Evolutionary conservation across 2,888 invertebrate genomes (phyloP).

Genomic region (Aquatica leii): DNA sequence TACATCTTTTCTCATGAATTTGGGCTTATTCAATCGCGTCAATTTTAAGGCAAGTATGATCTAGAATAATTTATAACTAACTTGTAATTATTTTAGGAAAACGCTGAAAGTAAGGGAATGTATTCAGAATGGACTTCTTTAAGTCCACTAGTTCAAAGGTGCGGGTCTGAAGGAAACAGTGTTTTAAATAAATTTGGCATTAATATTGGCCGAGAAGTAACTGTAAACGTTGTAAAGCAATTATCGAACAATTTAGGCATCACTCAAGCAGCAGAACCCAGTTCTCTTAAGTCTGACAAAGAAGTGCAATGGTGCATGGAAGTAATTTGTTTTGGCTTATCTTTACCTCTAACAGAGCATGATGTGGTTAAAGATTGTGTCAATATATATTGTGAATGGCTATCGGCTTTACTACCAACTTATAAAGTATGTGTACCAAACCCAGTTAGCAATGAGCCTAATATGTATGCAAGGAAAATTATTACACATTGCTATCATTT

Average conservation of each 20-base stretch:
- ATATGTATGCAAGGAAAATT: slow-evolving; percentile 89
- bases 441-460: slow-evolving; percentile 88
- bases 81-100: slow-evolving; percentile 59
- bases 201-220: slow-evolving; percentile 80
- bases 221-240: slow-evolving; percentile 80
- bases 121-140: slow-evolving; percentile 86
- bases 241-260: slow-evolving; percentile 75
- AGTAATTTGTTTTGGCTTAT: slow-evolving; percentile 90
- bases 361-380: slow-evolving; percentile 96
- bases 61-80: neutral
- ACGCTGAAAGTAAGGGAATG: slow-evolving; percentile 75
- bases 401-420: slow-evolving; percentile 83
- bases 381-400: slow-evolving; percentile 96
- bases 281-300: slow-evolving; percentile 81
- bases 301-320: slow-evolving; percentile 91
- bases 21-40: slow-evolving; percentile 82
- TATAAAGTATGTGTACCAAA: slow-evolving; percentile 89
- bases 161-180: slow-evolving; percentile 70
- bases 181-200: slow-evolving; percentile 81
- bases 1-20: slow-evolving; percentile 69
- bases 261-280: slow-evolving; percentile 84
- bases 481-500: slow-evolving; percentile 93
- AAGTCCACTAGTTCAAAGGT: slow-evolving; percentile 71
- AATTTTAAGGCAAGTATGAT: slow-evolving; percentile 72
- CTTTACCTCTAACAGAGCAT: slow-evolving; percentile 88